These are phyloP conservation scores for Sanderia malayensis DNA, from an alignment of 30 jellyfish, hydroid and myxozoan species.

Conservation along the genomic window DNA sequence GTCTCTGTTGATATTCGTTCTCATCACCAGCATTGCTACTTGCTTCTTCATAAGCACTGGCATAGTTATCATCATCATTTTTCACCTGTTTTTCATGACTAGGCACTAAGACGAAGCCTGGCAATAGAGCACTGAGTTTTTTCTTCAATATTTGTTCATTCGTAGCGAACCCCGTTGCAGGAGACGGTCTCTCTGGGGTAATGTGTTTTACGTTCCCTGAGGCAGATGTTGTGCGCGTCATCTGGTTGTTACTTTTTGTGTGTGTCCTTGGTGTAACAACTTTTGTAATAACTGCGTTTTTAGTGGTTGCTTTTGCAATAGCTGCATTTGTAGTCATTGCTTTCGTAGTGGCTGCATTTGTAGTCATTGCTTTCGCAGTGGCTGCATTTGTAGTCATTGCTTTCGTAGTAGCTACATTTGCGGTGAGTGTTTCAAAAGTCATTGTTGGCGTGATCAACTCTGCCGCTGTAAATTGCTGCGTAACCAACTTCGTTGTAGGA, in stretches of 20 bases:
- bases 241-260: no score
- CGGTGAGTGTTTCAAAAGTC: no score
- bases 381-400: no score
- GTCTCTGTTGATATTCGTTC: background rate
- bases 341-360: no score
- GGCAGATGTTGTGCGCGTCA: background rate
- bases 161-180: background rate
- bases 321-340: no score
- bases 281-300: no score
- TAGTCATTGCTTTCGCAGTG: no score
- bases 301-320: no score
- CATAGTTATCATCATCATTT: constrained; percentile 4
- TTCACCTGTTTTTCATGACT: constrained; percentile 21
- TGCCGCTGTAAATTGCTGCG: background rate
- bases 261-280: background rate
- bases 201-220: constrained; percentile 54
- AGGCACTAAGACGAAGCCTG: constrained; percentile 61
- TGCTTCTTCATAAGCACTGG: background rate
- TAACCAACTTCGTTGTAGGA: background rate
- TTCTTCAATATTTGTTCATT: constrained; percentile 2
- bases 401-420: no score
- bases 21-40: background rate
- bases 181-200: constrained; percentile 39
- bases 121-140: constrained; percentile 48
- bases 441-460: constrained; percentile 7